phyloP scores from a whole-genome alignment of 23 tunicate species.

The Botrylloides violaceus region DNA sequence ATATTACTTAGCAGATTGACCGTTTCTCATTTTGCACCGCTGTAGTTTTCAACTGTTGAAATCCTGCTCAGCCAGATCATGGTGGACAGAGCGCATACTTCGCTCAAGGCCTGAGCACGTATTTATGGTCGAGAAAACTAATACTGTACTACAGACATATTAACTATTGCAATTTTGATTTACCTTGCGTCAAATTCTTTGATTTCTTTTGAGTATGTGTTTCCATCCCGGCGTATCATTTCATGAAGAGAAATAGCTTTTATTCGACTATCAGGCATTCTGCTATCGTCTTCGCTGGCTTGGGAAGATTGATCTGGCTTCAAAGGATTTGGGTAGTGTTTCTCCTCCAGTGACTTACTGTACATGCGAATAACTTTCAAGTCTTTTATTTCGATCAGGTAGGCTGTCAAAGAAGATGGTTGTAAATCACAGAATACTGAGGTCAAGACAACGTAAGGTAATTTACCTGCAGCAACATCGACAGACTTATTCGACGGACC shows the following conservation, averaged over 20 bases:
- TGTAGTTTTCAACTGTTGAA: too few species aligned
- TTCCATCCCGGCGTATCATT: constrained; percentile 4
- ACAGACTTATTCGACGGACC: constrained; percentile 83
- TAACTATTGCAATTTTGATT: too few species aligned
- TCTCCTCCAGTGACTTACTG: constrained; percentile 10
- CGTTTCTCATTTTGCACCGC: too few species aligned
- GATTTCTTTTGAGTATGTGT: not conserved
- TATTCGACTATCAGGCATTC: constrained; percentile 1
- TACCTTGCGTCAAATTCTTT: not conserved
- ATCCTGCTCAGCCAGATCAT: too few species aligned
- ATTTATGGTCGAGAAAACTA: too few species aligned
- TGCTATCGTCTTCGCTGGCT: constrained; percentile 6
- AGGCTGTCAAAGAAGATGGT: not conserved
- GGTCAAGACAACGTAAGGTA: not conserved
- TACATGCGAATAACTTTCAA: constrained; percentile 20
- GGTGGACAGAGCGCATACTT: too few species aligned
- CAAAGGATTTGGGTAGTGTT: constrained; percentile 20
- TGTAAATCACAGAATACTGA: too few species aligned
- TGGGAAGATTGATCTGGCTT: not conserved
- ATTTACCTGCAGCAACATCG: constrained; percentile 63
- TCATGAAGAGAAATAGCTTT: constrained; percentile 4
- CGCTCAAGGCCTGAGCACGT: too few species aligned
- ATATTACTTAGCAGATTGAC: too few species aligned
- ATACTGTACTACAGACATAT: too few species aligned
- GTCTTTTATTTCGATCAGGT: not conserved